These are phyloP conservation scores for Agelastica alni DNA, from an alignment of 2,888 invertebrate species.

Conservation along the genomic window DNA sequence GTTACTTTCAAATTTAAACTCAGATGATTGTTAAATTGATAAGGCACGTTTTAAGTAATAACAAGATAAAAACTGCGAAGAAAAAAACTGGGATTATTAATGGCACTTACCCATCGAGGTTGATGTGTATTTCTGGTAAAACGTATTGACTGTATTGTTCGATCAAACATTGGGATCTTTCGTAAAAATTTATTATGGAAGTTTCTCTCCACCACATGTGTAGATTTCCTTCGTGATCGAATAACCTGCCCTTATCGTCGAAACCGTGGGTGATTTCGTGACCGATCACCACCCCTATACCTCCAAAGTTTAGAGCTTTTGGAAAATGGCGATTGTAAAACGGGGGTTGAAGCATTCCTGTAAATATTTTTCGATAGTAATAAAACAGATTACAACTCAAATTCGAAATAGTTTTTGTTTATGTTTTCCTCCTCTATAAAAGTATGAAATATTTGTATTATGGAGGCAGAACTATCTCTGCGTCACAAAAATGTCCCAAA, in stretches of 20 bases:
- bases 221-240: slow-evolving; percentile 91
- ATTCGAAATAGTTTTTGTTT: too few species aligned
- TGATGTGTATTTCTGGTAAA: slow-evolving; percentile 77
- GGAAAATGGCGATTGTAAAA: slow-evolving; percentile 89
- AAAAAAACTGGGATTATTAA: too few species aligned
- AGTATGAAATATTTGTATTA: too few species aligned
- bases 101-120: slow-evolving; percentile 76
- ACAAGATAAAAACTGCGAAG: too few species aligned
- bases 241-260: slow-evolving; percentile 88
- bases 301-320: slow-evolving; percentile 81
- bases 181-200: slow-evolving; percentile 74
- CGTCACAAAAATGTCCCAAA: too few species aligned
- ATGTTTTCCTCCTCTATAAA: too few species aligned
- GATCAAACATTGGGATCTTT: slow-evolving; percentile 77
- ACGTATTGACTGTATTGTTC: slow-evolving; percentile 85
- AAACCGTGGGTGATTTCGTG: slow-evolving; percentile 93
- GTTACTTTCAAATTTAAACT: too few species aligned
- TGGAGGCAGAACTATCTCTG: too few species aligned
- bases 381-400: too few species aligned
- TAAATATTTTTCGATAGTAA: too few species aligned
- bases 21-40: too few species aligned
- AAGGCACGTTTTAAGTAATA: too few species aligned
- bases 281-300: slow-evolving; percentile 90
- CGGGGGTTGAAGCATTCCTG: slow-evolving; percentile 89
- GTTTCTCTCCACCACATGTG: slow-evolving; percentile 83